Base-by-base conservation (phyloP, 2,888 invertebrate genomes). In the Diaperis boleti region DNA sequence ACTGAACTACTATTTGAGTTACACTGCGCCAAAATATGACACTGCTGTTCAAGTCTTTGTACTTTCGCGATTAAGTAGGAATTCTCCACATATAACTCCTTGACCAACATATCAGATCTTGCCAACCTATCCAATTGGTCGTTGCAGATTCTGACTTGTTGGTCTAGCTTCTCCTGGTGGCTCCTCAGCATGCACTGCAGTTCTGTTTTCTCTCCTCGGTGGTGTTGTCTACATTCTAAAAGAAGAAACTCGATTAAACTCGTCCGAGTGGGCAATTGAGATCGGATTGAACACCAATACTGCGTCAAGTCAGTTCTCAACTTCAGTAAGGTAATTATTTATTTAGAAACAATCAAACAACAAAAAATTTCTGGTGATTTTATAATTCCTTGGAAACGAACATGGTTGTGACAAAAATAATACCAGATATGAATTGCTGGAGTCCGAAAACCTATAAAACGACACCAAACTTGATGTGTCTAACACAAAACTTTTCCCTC, bases 31-130 rank as follows among this genome's bases (percentile, higher is more conserved):
- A 85, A 74, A 70, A 83, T 79, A 65, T 83, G 82, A 73, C 83
- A 84, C 70, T 83, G 83, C 72, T 86, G 84, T 74, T 87, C 85
- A 20, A 87, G 79, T 60, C 84, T 82, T 76, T 86, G 86, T 13
- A 87, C 82, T 55, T 86, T 88, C 13, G 88, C 88, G 61, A 88
- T 84, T 61, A 94, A 84, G 79, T 91, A 90, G 54, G 93, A 89
- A 83, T 94, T 94, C 82, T 94, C 94, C 49, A 93, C 87, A 82
- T 90, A 94, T 64, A 95, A 84, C 76, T 94, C 93, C 82, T 92
- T 92, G 14, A 92, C 90, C 41, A 93, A 83, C 73, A 90, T 79
- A 80, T 94, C 94, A 10, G 91, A 88, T 74, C 87, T 86, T 31
- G 89, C 86, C 60, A 93, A 83, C 68, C 89, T 88, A 74, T 91